Evolutionary conservation across 2,888 invertebrate species (phyloP), one percentile per base, ranked within the genome.

Genomic region (Carterocephalus palaemon): DNA sequence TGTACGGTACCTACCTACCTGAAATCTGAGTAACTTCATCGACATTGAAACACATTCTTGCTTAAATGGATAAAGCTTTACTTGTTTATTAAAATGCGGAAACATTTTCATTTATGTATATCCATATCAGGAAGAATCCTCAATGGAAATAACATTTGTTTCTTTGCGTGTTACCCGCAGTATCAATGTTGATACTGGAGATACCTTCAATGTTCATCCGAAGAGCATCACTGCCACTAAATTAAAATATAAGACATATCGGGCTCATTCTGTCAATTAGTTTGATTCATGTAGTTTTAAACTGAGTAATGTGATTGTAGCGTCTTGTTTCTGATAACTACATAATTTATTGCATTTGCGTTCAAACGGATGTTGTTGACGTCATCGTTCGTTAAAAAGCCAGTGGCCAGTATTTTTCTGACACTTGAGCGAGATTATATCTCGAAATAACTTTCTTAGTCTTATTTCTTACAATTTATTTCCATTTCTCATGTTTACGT

Each of bases 211-310:
- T n/a, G n/a, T n/a, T n/a, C n/a, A n/a, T 19, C 8, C 28, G 0
- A 8, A 15, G 15, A 38, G 6, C 26, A 23, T 36, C 36, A 9
- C 13, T 10, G 16, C 15, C 2, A 32, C 7, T 34, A 29, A 29
- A 28, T 36, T 36, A 36, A 40, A 29, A 36, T 29, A 36, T 6
- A 43, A 9, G 22, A 42, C 33, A 9, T 33, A 17, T 26, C 36
- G 34, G 42, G 29, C 36, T 31, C 20, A 13, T 43, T 36, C 6
- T 43, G 43, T 43, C 43, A 43, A 43, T 43, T 43, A 43, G 31
- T 23, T 37, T 43, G 43, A 43, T 43, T 43, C 23, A 43, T 43
- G 43, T 29, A 36, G 22, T 43, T 36, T 37, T 34, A 29, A 34
- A 37, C 16, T 15, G 36, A 37, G 36, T 29, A 37, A 43, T 43